Base-by-base conservation (phyloP, 2,797 vertebrate species). In the Podargus strigoides region DNA sequence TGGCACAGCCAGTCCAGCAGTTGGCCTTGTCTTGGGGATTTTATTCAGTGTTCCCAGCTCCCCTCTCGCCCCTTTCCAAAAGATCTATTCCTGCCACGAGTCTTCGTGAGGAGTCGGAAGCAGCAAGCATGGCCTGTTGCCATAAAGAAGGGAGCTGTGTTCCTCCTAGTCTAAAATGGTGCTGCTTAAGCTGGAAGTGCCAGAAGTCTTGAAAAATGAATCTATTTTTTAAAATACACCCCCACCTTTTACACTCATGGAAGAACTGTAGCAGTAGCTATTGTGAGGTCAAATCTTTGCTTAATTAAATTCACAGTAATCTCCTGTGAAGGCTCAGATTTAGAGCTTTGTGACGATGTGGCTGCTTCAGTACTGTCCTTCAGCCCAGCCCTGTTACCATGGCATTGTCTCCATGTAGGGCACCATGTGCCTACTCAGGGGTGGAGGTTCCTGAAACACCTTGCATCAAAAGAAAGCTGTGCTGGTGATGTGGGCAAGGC, bases 291-390 rank as follows among this genome's bases (percentile, higher is more conserved):
- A 49, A 74, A 46, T 92, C 85, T 89, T 87, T 69, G 49, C 85
- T 60, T 93, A 42, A 81, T 86, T 86, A 95, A 83, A 83, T 72
- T 72, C 56, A 28, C 82, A 60, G 27, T 87, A 80, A 88, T 87
- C 86, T 84, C 58, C 68, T 68, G 60, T 22, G 58, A 53, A 70
- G 84, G 67, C 92, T 94, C 59, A 8, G 67, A 58, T 87, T 89
- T 75, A 89, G 87, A 82, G 88, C 80, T 92, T 85, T 74, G 94
- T 6, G 6, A 44, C 85, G 92, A 15, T 83, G 73, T 15, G 69
- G 15, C 53, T 56, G 52, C 68, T 74, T 67, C n/a, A 10, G 62
- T 24, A 20, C 58, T 30, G 78, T 73, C 90, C 80, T 86, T 91
- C 46, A 32, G 37, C 58, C 22, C 1, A 0, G 32, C 30, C 26